Percentiles rank a stretch among this genome's conserved stretches.
These are phyloP conservation scores for Terebella lapidaria DNA, from an alignment of 2,888 invertebrate genomes.

Conservation along the genomic window DNA sequence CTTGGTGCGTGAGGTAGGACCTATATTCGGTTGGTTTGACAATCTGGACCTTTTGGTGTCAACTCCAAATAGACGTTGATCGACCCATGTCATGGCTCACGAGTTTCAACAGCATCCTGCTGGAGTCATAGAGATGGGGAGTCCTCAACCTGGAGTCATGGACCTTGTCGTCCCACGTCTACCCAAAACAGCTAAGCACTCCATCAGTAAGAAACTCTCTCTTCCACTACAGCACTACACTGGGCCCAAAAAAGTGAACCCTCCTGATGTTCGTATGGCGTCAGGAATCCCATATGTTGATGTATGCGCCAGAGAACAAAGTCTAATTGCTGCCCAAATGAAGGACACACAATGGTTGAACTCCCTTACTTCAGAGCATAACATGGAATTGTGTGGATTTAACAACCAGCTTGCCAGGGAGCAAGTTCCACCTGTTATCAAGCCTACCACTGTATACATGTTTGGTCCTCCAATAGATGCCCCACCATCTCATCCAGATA, in stretches of 20 bases:
- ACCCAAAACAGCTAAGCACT: not conserved
- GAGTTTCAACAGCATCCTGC: conserved; percentile 1
- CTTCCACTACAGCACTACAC: not conserved
- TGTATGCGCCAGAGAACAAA: not conserved
- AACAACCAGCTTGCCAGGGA: not conserved
- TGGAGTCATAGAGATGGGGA: not conserved
- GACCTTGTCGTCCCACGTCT: conserved; percentile 1
- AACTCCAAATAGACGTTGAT: conserved; percentile 6
- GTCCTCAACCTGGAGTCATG: not conserved
- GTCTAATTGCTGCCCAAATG: not conserved
- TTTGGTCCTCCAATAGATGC: conserved; percentile 13
- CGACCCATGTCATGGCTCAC: conserved; percentile 9
- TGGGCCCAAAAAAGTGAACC: conserved; percentile 2
- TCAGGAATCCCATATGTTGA: not conserved
- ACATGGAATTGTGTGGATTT: too few relatives aligned
- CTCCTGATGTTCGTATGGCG: not conserved
- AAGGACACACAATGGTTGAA: conserved; percentile 1
- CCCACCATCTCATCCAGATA: conserved; percentile 12
- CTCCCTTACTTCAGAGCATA: not conserved
- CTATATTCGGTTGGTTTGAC: conserved; percentile 8
- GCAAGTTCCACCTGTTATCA: not conserved
- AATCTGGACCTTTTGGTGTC: conserved; percentile 2
- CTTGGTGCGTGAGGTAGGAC: not conserved
- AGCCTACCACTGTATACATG: conserved; percentile 3
- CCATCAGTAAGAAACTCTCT: not conserved